phyloP scores from a whole-genome alignment of 2,888 invertebrate species.

The Parnassius mnemosyne region DNA sequence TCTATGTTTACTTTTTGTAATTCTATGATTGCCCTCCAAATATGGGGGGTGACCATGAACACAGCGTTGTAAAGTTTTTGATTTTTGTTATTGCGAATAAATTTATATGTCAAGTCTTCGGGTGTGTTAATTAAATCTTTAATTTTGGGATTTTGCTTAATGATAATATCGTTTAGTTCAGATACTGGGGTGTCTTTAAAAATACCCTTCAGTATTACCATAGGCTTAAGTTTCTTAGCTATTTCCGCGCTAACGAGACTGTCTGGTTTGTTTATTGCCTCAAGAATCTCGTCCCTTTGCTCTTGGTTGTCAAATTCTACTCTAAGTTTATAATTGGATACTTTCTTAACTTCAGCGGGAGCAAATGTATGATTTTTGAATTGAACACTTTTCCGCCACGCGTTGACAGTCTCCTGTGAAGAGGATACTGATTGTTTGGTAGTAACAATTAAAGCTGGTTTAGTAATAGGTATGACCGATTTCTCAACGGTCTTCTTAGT shows the following conservation, averaged over 20 bases:
- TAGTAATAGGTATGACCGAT: too few relatives aligned
- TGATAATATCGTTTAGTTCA: not conserved
- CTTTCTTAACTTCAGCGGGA: not conserved
- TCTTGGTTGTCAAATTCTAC: not conserved
- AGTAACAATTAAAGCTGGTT: too few relatives aligned
- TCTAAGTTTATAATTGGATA: not conserved
- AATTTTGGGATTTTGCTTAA: not conserved
- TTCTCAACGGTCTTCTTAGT: too few relatives aligned
- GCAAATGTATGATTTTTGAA: not conserved
- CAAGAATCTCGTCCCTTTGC: not conserved
- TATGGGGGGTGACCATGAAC: too few relatives aligned
- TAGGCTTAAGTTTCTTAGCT: not conserved
- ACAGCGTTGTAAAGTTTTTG: too few relatives aligned
- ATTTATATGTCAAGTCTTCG: not conserved
- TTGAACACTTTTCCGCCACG: not conserved
- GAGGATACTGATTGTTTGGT: too few relatives aligned
- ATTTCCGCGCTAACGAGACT: not conserved
- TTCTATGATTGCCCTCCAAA: too few relatives aligned
- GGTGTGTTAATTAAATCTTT: not conserved
- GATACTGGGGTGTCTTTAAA: not conserved
- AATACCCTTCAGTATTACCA: not conserved
- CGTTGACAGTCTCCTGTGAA: not conserved
- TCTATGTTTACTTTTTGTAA: too few relatives aligned
- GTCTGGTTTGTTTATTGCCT: not conserved
- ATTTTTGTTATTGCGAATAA: not conserved